phyloP scores from a whole-genome alignment of 2,888 invertebrate genomes.

The Lasioglossum morio region DNA sequence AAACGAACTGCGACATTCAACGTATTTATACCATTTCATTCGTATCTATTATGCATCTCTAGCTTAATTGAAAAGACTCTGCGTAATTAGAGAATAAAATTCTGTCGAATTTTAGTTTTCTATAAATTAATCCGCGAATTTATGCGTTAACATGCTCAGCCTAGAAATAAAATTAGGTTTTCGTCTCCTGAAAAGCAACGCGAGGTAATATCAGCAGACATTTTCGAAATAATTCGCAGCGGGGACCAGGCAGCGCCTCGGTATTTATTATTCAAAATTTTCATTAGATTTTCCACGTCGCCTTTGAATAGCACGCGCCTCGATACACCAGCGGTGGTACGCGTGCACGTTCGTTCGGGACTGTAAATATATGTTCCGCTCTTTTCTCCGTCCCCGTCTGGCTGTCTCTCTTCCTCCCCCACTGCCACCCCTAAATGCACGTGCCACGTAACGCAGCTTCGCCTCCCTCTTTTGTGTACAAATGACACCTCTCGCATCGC shows the following conservation, averaged over 20 bases:
- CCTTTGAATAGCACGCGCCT: not conserved
- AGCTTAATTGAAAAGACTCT: not conserved
- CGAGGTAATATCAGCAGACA: not conserved
- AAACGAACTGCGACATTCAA: not conserved
- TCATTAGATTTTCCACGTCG: slow-evolving; percentile 9
- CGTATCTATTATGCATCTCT: not conserved
- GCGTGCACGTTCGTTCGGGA: slow-evolving; percentile 10
- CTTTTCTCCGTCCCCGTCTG: slow-evolving; percentile 46
- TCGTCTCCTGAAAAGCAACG: not conserved
- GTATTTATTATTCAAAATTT: slow-evolving; percentile 23
- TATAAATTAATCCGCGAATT: not conserved
- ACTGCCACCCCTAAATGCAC: slow-evolving; percentile 40
- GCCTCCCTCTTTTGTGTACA: slow-evolving; percentile 63
- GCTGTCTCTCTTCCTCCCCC: slow-evolving; percentile 26
- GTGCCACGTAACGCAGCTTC: slow-evolving; percentile 47
- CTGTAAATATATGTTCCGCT: slow-evolving; percentile 44
- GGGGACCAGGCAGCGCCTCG: not conserved
- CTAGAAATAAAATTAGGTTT: not conserved
- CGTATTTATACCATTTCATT: not conserved
- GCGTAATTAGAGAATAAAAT: not conserved
- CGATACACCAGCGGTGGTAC: not conserved
- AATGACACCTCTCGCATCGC: slow-evolving; percentile 63
- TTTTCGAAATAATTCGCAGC: slow-evolving; percentile 3
- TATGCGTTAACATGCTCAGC: not conserved
- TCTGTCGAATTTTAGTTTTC: not conserved